Conservation (phyloP, 1,140 invertebrate genomes). For the Drosophila pallidifrons region DNA sequence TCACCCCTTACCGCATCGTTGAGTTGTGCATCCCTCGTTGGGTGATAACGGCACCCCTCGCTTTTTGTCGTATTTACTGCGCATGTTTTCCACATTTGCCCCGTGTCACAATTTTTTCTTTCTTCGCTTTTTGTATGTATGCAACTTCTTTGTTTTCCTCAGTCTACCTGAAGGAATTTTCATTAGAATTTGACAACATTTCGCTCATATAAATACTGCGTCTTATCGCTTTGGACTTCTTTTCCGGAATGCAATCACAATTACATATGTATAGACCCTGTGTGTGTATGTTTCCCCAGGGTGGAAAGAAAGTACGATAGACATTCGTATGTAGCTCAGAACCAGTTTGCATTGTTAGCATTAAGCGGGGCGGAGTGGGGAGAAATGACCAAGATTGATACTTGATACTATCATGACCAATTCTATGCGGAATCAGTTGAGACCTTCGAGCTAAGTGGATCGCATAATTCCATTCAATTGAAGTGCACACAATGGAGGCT, state of each 20-base stretch:
- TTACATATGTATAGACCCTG: neutral
- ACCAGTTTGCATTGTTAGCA: conserved; percentile 26
- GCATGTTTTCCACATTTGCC: conserved; percentile 65
- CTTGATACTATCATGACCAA: conserved; percentile 33
- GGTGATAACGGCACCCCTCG: conserved; percentile 15
- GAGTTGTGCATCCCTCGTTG: neutral
- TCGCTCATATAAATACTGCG: conserved; percentile 45
- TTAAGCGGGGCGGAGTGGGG: neutral
- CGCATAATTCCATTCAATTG: conserved; percentile 19
- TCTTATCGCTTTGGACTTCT: conserved; percentile 33
- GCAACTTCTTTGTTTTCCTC: conserved; percentile 48
- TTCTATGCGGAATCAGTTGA: conserved; percentile 37
- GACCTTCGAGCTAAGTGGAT: conserved; percentile 23
- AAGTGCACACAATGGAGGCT: neutral
- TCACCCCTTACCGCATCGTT: neutral
- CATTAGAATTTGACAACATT: conserved; percentile 64
- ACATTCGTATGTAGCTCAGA: neutral
- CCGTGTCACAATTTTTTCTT: conserved; percentile 33
- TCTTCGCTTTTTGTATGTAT: conserved; percentile 14
- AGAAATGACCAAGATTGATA: neutral
- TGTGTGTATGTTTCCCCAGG: neutral
- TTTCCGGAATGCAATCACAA: conserved; percentile 43
- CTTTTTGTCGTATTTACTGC: conserved; percentile 46
- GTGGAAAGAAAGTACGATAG: neutral
- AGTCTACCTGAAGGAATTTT: conserved; percentile 72